Evolutionary conservation across 2,797 vertebrate species (phyloP).

Genomic region (Chaunax sp.): DNA sequence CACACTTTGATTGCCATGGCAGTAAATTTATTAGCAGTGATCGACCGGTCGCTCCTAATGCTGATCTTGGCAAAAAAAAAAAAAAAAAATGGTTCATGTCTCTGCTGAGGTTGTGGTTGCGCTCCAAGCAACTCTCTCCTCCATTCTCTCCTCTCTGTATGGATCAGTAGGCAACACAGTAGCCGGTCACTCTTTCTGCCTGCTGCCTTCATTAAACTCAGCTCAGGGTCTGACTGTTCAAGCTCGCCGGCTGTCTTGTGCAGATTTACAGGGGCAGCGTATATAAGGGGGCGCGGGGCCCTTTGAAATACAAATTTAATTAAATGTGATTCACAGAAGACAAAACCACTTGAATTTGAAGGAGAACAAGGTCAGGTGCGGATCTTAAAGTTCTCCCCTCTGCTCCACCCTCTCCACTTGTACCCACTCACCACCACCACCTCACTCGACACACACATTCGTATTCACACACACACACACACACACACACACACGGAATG

Average conservation of each 20-base stretch:
- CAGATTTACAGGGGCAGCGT: conserved; percentile 37
- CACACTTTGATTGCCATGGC: conserved; percentile 64
- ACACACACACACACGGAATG: conserved; percentile 2
- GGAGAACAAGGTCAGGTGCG: conserved; percentile 51
- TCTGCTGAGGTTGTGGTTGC: conserved; percentile 45
- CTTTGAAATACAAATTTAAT: conserved; percentile 59
- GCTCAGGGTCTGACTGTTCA: conserved; percentile 29
- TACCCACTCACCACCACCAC: conserved; percentile 16
- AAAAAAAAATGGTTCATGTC: conserved; percentile 38
- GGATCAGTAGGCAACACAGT: conserved; percentile 29
- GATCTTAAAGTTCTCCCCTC: conserved; percentile 17
- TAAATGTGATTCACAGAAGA: conserved; percentile 47
- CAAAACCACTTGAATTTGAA: conserved; percentile 60
- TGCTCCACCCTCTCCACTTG: conserved; percentile 2
- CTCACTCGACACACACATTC: conserved; percentile 7
- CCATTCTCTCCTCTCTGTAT: conserved; percentile 10
- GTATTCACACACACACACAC: conserved; percentile 3
- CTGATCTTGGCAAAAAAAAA: conserved; percentile 61
- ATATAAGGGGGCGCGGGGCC: conserved; percentile 1
- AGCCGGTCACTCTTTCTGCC: conserved; percentile 34
- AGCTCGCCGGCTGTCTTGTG: conserved; percentile 35
- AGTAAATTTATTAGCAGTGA: conserved; percentile 78
- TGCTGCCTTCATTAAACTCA: conserved; percentile 54
- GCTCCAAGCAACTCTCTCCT: conserved; percentile 14
- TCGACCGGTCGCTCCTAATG: conserved; percentile 62